A percentile compares a stretch with the other conserved stretches of the same genome.
These are phyloP conservation scores for Druon quercuslanigerum DNA, from an alignment of 1,140 invertebrate species.

Conservation along the genomic window DNA sequence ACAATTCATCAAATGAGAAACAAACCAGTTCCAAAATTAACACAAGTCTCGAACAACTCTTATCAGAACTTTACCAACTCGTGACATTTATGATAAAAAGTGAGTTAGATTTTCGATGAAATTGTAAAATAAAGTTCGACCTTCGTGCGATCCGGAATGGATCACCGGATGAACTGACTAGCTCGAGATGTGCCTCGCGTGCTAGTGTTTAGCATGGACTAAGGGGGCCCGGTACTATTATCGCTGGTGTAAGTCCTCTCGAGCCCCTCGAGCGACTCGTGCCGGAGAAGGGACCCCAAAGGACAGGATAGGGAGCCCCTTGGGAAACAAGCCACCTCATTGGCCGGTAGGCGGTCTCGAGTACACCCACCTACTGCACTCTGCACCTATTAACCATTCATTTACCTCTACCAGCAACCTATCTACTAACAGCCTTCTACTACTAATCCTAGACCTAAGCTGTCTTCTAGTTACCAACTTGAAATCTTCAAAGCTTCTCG, in stretches of 20 bases:
- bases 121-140: neutral
- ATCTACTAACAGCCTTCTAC: constrained; percentile 42
- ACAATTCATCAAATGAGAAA: too few species aligned
- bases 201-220: constrained; percentile 53
- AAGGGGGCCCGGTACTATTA: constrained; percentile 63
- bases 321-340: constrained; percentile 69
- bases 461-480: neutral
- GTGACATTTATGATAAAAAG: too few species aligned
- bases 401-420: constrained; percentile 49
- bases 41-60: too few species aligned
- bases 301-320: constrained; percentile 69
- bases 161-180: constrained; percentile 30
- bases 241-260: constrained; percentile 62
- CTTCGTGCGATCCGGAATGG: neutral
- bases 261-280: constrained; percentile 45
- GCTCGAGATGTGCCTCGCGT: constrained; percentile 37
- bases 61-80: too few species aligned
- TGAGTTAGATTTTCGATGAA: neutral
- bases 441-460: neutral
- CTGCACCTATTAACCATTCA: constrained; percentile 65
- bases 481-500: neutral
- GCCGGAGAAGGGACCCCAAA: constrained; percentile 67
- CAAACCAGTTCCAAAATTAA: too few species aligned
- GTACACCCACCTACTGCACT: constrained; percentile 68
- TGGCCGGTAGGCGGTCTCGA: constrained; percentile 73